Base-by-base conservation (phyloP, 2,888 invertebrate species). In the Parasteatoda lunata region DNA sequence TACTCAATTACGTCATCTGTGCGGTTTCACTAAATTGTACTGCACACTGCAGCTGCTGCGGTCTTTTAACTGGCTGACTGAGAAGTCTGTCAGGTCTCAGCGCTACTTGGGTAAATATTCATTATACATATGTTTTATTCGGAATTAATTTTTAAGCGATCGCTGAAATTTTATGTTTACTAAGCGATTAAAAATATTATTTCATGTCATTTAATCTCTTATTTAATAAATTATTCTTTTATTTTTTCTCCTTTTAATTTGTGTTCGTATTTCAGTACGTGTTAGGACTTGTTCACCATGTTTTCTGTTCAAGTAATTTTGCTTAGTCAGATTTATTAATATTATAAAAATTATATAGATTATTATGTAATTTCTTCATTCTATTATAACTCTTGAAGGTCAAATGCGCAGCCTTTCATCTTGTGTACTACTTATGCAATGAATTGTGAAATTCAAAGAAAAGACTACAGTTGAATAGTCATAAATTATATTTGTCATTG, bases 11-110 rank as follows among this genome's bases (percentile, higher is more conserved):
- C 87, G 87, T 87, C 87, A 87, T 82, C 82, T 75, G 87, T 87
- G 87, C 87, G 82, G 87, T 72, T 82, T 82, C 82, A 68, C 70
- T 51, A 82, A 87, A 82, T 82, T 69, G 72, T 81, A 87, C 87
- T 87, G 87, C 87, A 77, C 77, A 87, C 87, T 87, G 87, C 87
- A 77, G 87, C 82, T 77, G 87, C 73, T 87, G 81, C 82, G 72
- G 81, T 78, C 81, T 72, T 87, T 82, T 78, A 66, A 78, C 82
- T 87, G 82, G 78, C 87, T 87, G 87, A 82, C 87, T 87, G 87
- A 77, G 72, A 73, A 59, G 87, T 87, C 87, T 87, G 87, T 87
- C 87, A 82, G 87, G 82, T 72, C 77, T 59, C 87, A 87, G 87
- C 87, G 87, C 87, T 87, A 82, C 87, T 77, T 54, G 71, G 87